A percentile compares a stretch with the other conserved stretches of the same genome.
These are phyloP conservation scores for Ara ararauna DNA, from an alignment of 2,797 vertebrate species.

Conservation along the genomic window DNA sequence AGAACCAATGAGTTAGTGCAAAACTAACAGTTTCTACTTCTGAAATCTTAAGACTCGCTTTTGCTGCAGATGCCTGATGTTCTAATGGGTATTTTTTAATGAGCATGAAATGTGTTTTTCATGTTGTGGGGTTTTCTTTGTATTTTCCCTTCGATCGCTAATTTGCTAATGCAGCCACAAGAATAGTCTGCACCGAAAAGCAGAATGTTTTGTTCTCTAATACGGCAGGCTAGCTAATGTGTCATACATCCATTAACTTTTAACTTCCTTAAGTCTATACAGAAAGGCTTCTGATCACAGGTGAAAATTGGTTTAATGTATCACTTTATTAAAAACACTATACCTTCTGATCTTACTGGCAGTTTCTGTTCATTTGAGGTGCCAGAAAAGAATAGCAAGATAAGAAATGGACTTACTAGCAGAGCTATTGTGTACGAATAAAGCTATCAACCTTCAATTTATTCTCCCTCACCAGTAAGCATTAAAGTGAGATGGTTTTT, in stretches of 20 bases:
- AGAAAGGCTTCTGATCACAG: not conserved
- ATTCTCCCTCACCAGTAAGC: not conserved
- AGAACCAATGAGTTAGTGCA: not conserved
- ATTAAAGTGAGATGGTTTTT: not conserved
- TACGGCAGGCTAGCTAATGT: not conserved
- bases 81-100: not conserved
- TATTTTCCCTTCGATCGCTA: not conserved
- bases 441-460: not conserved
- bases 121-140: not conserved
- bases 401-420: constrained; percentile 5
- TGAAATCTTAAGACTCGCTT: not conserved
- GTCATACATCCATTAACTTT: not conserved
- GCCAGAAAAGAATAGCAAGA: constrained; percentile 4
- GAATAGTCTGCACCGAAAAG: not conserved
- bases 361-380: constrained; percentile 13
- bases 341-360: not conserved
- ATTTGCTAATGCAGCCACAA: not conserved
- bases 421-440: not conserved
- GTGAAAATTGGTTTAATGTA: constrained; percentile 13
- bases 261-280: not conserved
- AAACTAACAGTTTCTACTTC: not conserved
- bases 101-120: not conserved
- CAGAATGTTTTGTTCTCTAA: not conserved
- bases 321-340: not conserved
- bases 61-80: not conserved